Evolutionary conservation across 2,888 invertebrate genomes (phyloP), one percentile per base, ranked within the genome.

Genomic region (Pyrgus malvae): DNA sequence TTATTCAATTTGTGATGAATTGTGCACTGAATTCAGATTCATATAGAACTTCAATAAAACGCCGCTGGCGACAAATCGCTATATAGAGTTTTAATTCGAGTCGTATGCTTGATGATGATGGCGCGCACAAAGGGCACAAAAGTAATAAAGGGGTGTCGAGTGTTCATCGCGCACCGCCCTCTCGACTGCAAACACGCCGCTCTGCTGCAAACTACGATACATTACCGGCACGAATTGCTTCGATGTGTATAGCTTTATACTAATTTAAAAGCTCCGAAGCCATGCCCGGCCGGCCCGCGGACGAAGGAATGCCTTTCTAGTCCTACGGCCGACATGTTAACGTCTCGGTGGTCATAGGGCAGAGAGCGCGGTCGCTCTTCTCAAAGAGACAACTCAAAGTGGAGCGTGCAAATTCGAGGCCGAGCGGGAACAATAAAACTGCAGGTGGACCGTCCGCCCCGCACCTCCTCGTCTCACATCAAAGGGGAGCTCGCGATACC

Each of bases 111-210:
- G 78, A 80, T 81, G 80, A 81, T 78, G 76, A 74, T 74, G 78
- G 76, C 70, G 76, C 60, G 65, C 71, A 80, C 82, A 85, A 85
- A 84, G 85, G 76, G 81, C 77, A 78, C 79, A 79, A 74, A 78
- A 80, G 83, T 83, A 83, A 84, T 87, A 83, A 85, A 84, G 80
- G 86, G 86, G 85, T 80, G 83, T 83, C 78, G 80, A 83, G 79
- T 80, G 81, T 68, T 80, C 75, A 68, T 72, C 72, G 72, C 69
- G 70, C 60, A 57, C 63, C 64, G 63, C 66, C 67, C 63, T 61
- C 61, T 55, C 55, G 38, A 60, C 60, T 55, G 31, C 49, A 56
- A 63, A 61, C 60, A 66, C 61, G 62, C 46, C 54, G 57, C 53
- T 56, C 48, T 38, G 46, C 49, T 48, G 56, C 48, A 55, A 57